Evolutionary conservation across 1,140 invertebrate species (phyloP), one percentile per base, ranked within the genome.

Genomic region (Aphis gossypii): DNA sequence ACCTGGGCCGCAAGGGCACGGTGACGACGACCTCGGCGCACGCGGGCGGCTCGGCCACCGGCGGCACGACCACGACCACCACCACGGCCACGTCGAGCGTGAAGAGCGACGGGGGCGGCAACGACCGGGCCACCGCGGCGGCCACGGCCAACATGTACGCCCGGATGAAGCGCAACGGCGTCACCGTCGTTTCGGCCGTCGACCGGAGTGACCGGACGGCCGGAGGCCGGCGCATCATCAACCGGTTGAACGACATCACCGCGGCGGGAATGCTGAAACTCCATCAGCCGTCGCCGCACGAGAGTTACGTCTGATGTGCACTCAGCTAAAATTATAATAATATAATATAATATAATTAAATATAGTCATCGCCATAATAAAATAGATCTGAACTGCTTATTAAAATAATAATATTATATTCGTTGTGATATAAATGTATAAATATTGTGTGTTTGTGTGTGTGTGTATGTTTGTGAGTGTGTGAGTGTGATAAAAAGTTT

Each of bases 21-120:
- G 92, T 93, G 60, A 94, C 94, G 48, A 94, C 94, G 38, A 94
- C 94, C 2, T 94, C 94, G 30, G 92, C 92, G 83, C 92, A 93
- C 68, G 54, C 51, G 35, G 90, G 54, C 35, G 93, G 94, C 54
- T 38, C 56, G 30, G 86, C 54, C 82, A 82, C 76, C 48, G 54
- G 76, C 6, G 56, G 35, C 89, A 93, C 76, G 18, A 41, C 90
- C 54, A 90, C 84, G 23, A 46, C 41, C 6, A 46, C 68, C 20
- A 44, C 68, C 25, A 54, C 86, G 30, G 46, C 60, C 30, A 23
- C 86, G n/a, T 46, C 89, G 4, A 76, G 87, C 41, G 8, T 46
- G 30, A 86, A 51, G 14, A 25, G 54, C 41, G 41, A 21, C n/a
- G 84, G 38, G 1, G 60, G 21, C 60, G 56, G 48, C 90, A 18